Percentiles rank a stretch among this genome's conserved stretches.
Conservation (phyloP, 1,140 invertebrate species). For the Glomeris maerens region DNA sequence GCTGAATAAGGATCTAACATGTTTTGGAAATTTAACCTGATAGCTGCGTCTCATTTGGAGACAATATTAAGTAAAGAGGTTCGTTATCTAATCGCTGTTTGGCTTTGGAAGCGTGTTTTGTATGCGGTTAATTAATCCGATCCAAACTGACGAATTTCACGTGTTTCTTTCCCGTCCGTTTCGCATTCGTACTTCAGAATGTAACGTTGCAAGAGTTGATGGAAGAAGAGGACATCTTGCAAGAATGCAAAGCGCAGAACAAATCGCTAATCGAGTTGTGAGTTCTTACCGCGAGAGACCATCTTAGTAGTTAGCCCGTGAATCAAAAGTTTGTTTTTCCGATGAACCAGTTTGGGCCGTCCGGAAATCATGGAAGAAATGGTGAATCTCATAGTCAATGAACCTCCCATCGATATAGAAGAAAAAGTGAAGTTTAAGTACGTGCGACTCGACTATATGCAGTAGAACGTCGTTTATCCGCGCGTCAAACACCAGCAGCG, state of each 20-base stretch:
- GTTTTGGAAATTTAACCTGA: constrained; percentile 66
- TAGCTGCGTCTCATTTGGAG: constrained; percentile 55
- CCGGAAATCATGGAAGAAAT: constrained; percentile 71
- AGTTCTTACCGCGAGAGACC: constrained; percentile 33
- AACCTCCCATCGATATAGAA: constrained; percentile 58
- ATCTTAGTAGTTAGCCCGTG: background rate
- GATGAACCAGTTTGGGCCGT: constrained; percentile 51
- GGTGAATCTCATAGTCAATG: constrained; percentile 66
- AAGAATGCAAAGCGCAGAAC: constrained; percentile 87
- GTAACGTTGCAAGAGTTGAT: constrained; percentile 75
- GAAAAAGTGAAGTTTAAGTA: constrained; percentile 71
- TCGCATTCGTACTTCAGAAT: constrained; percentile 53
- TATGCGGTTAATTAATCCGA: constrained; percentile 10
- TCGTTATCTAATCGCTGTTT: constrained; percentile 18
- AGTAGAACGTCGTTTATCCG: too few species aligned
- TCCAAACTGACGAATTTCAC: constrained; percentile 10
- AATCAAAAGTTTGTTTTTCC: constrained; percentile 5
- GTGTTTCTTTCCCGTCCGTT: constrained; percentile 9
- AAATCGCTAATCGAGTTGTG: constrained; percentile 84
- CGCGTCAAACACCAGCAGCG: too few species aligned
- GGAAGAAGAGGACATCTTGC: constrained; percentile 86
- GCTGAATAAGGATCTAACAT: constrained; percentile 44
- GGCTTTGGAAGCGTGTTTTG: constrained; percentile 14
- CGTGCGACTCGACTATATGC: too few species aligned
- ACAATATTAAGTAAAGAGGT: constrained; percentile 58